Conservation (phyloP, 1,140 invertebrate genomes). For the Anthonomus grandis region DNA sequence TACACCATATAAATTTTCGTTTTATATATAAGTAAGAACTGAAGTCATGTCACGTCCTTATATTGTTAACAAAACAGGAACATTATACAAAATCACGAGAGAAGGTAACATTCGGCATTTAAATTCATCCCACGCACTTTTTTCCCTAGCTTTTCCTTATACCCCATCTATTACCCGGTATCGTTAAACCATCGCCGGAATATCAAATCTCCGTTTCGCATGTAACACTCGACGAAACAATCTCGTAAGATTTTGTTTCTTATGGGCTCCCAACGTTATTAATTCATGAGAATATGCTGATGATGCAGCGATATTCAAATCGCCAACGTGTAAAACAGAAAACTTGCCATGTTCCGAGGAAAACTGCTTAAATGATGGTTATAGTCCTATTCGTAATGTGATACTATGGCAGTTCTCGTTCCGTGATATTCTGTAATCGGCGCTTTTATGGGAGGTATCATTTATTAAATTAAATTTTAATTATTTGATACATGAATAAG, state of each 20-base stretch:
- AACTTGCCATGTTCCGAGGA: background rate
- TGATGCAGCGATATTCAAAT: conserved; percentile 22
- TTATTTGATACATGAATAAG: no score
- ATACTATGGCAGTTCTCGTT: background rate
- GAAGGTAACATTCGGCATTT: background rate
- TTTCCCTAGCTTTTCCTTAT: background rate
- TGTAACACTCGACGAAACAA: conserved; percentile 16
- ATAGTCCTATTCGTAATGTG: conserved; percentile 12
- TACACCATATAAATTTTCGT: no score
- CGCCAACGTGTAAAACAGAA: conserved; percentile 20
- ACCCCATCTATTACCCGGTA: conserved; percentile 12
- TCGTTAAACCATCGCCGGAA: conserved; percentile 18
- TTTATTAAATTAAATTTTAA: no score
- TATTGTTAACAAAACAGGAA: no score
- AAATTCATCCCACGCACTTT: conserved; percentile 12
- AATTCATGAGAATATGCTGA: conserved; percentile 25
- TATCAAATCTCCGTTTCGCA: conserved; percentile 24
- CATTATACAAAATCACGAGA: no score
- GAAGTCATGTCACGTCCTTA: no score
- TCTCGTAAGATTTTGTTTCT: conserved; percentile 22
- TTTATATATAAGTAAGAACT: no score
- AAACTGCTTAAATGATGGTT: conserved; percentile 10
- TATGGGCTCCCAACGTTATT: conserved; percentile 13
- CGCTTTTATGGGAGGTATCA: no score
- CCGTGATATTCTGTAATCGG: no score